phyloP scores from a whole-genome alignment of 2,888 invertebrate species.

The Celastrina argiolus region DNA sequence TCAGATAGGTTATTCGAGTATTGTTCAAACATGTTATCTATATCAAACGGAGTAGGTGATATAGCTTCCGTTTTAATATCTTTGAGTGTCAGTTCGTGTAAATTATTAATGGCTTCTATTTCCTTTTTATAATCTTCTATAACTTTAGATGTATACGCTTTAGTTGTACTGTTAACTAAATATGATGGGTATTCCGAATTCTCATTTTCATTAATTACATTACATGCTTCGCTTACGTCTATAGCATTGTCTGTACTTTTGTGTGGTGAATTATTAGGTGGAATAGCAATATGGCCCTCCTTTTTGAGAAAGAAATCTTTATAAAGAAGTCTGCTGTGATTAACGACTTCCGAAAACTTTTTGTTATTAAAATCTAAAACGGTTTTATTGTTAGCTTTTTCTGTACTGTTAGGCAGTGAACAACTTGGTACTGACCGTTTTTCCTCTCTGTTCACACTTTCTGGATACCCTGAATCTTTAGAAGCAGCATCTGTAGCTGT shows the following conservation, averaged over 20 bases:
- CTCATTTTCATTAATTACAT: slow-evolving; percentile 41
- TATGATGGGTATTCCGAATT: slow-evolving; percentile 64
- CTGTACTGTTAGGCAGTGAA: slow-evolving; percentile 56
- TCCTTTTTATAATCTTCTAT: slow-evolving; percentile 75
- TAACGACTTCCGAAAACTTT: slow-evolving; percentile 59
- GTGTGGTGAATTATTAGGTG: slow-evolving; percentile 62
- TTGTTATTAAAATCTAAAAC: slow-evolving; percentile 47
- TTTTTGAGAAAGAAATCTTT: slow-evolving; percentile 70
- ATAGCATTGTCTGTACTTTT: slow-evolving; percentile 41
- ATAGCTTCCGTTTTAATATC: slow-evolving; percentile 67
- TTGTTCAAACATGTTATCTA: slow-evolving; percentile 66
- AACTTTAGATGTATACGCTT: slow-evolving; percentile 72
- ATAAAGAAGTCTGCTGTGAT: slow-evolving; percentile 66
- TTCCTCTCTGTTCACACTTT: slow-evolving; percentile 59
- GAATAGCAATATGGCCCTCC: slow-evolving; percentile 57
- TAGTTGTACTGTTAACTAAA: slow-evolving; percentile 64
- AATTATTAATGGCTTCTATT: slow-evolving; percentile 67
- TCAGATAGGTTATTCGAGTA: slow-evolving; percentile 43
- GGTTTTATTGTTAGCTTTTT: slow-evolving; percentile 48
- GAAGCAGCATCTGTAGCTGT: slow-evolving; percentile 63
- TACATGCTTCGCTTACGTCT: slow-evolving; percentile 41
- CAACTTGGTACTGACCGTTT: slow-evolving; percentile 50
- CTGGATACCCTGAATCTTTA: slow-evolving; percentile 69
- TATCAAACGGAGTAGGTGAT: slow-evolving; percentile 65
- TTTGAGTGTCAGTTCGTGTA: slow-evolving; percentile 69